Evolutionary conservation across 2,888 invertebrate species (phyloP).

Genomic region (Acanthacorydalis orientalis): DNA sequence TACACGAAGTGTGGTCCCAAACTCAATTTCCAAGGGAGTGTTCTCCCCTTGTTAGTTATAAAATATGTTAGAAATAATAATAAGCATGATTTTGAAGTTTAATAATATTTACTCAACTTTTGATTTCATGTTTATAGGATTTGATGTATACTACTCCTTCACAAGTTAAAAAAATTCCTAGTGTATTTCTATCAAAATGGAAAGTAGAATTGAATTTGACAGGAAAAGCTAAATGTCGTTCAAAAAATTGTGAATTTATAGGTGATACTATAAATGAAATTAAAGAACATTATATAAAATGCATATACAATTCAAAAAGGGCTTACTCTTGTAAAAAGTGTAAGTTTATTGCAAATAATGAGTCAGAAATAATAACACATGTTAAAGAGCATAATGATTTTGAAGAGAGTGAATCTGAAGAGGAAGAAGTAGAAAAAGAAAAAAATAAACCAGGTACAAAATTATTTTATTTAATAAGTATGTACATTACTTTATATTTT

Average conservation of each 20-base stretch:
- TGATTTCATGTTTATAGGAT: not conserved
- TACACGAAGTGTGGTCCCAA: too few relatives aligned
- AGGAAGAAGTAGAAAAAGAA: not conserved
- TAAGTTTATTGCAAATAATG: slow-evolving; percentile 5
- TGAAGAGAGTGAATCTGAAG: slow-evolving; percentile 4
- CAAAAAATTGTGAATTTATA: slow-evolving; percentile 19
- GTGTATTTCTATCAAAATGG: not conserved
- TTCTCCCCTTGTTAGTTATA: too few relatives aligned
- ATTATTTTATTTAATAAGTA: too few relatives aligned
- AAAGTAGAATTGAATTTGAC: slow-evolving; percentile 13
- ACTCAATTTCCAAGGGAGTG: too few relatives aligned
- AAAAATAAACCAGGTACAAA: too few relatives aligned
- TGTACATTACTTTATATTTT: too few relatives aligned
- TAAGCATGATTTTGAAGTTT: not conserved
- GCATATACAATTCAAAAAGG: slow-evolving; percentile 15
- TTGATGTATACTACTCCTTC: not conserved
- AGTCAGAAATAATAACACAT: slow-evolving; percentile 8
- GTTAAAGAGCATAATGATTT: slow-evolving; percentile 10
- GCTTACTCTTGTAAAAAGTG: slow-evolving; percentile 9
- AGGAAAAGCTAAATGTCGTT: slow-evolving; percentile 18
- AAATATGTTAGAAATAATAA: not conserved
- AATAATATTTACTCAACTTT: not conserved
- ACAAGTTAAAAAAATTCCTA: not conserved
- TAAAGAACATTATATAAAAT: slow-evolving; percentile 17
- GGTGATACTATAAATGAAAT: slow-evolving; percentile 15